These are phyloP conservation scores for Drosophila nannoptera DNA, from an alignment of 1,140 invertebrate genomes.

Conservation along the genomic window DNA sequence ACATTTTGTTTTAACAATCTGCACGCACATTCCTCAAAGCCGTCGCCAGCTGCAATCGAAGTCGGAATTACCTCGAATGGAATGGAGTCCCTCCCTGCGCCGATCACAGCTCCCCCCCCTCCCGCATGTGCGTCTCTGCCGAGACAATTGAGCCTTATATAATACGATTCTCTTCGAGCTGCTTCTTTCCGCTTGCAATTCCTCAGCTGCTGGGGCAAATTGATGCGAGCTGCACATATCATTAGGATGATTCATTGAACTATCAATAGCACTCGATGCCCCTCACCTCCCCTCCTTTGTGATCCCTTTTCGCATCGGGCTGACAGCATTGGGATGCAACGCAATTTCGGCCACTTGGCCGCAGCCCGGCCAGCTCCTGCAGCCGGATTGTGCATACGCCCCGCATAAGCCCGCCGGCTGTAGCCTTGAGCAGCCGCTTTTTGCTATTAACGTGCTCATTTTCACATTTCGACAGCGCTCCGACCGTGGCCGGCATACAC, in stretches of 20 bases:
- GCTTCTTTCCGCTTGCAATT: not conserved
- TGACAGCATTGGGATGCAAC: constrained; percentile 9
- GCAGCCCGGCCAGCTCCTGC: constrained; percentile 5
- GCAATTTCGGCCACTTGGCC: constrained; percentile 24
- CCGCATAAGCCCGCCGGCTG: constrained; percentile 32
- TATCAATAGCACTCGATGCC: constrained; percentile 39
- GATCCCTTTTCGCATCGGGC: constrained; percentile 29
- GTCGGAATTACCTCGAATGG: too few relatives aligned
- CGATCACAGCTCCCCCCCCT: too few relatives aligned
- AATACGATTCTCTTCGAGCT: not conserved
- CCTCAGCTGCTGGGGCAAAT: not conserved
- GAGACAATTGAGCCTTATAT: not conserved
- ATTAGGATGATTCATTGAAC: constrained; percentile 45
- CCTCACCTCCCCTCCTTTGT: not conserved
- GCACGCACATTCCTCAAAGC: not conserved
- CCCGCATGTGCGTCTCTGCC: too few relatives aligned
- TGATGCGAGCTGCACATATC: constrained; percentile 3
- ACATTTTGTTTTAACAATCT: not conserved
- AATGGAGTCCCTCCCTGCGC: too few relatives aligned
- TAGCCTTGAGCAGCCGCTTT: constrained; percentile 12
- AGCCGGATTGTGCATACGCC: constrained; percentile 63
- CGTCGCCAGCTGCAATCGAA: too few relatives aligned
- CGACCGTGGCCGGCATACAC: constrained; percentile 9
- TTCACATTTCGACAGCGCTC: constrained; percentile 40
- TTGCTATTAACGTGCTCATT: constrained; percentile 70